These are phyloP conservation scores for Mixornis gularis DNA, from an alignment of 2,113 vertebrate species.

Conservation along the genomic window DNA sequence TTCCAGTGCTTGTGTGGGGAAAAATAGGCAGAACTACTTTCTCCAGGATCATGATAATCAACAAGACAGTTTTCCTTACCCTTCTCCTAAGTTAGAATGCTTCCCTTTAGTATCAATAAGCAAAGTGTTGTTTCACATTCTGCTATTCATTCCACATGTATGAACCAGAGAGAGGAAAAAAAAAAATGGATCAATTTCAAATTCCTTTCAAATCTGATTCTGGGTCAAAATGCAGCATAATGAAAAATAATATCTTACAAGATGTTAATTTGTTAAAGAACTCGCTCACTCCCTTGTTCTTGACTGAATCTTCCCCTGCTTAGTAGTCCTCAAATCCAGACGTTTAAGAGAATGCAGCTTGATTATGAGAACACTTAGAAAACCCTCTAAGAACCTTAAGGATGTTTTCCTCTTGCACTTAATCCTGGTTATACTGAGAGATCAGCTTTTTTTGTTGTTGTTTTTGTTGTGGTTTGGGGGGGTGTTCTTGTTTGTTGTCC, in stretches of 20 bases:
- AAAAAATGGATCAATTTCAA: not conserved
- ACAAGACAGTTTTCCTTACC: not conserved
- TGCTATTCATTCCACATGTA: not conserved
- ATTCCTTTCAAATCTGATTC: not conserved
- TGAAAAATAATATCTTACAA: not conserved
- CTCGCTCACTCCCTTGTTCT: not conserved
- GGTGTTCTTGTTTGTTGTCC: no score
- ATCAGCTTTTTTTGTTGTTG: not conserved
- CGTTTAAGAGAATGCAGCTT: not conserved
- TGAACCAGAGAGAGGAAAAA: not conserved
- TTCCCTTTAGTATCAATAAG: not conserved
- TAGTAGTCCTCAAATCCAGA: not conserved
- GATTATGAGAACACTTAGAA: accelerated
- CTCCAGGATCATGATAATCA: not conserved
- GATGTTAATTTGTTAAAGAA: not conserved
- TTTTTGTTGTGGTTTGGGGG: no score
- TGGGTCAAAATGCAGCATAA: not conserved
- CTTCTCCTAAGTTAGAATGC: not conserved
- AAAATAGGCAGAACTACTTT: not conserved
- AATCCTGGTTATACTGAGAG: not conserved
- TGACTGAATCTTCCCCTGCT: not conserved
- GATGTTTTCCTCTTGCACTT: not conserved
- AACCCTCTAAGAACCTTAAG: not conserved
- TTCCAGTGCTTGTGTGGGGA: not conserved
- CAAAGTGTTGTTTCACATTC: not conserved